phyloP scores from a whole-genome alignment of 2,113 vertebrate species.

The Chionomys nivalis region DNA sequence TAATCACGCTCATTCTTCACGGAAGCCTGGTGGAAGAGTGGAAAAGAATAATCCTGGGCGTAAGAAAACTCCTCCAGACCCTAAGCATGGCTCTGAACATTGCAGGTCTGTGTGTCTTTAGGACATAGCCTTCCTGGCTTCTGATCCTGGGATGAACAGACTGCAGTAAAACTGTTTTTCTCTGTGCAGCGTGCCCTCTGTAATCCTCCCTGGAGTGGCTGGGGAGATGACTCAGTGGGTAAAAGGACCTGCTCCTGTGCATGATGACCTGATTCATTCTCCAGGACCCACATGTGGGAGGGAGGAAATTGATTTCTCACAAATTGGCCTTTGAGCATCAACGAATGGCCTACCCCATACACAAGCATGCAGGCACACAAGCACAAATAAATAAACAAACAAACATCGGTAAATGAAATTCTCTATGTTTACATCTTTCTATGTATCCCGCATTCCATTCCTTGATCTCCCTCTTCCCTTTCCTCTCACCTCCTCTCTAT shows the following conservation, averaged over 20 bases:
- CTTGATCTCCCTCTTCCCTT: neutral
- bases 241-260: neutral
- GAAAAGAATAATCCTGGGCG: neutral
- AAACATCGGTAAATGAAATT: neutral
- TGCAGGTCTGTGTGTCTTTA: neutral
- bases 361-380: neutral
- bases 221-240: neutral
- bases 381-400: neutral
- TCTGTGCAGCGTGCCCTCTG: neutral
- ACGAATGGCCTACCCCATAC: neutral
- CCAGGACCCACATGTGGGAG: neutral
- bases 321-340: neutral
- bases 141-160: neutral
- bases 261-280: neutral
- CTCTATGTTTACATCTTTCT: no score
- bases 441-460: neutral
- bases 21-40: neutral
- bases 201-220: neutral
- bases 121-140: neutral
- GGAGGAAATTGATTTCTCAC: neutral
- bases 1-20: constrained; percentile 24
- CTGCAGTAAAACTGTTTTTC: neutral
- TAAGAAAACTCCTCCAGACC: neutral
- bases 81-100: neutral
- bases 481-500: neutral